These are phyloP conservation scores for Agrochola lychnidis DNA, from an alignment of 2,888 invertebrate species.

Conservation along the genomic window DNA sequence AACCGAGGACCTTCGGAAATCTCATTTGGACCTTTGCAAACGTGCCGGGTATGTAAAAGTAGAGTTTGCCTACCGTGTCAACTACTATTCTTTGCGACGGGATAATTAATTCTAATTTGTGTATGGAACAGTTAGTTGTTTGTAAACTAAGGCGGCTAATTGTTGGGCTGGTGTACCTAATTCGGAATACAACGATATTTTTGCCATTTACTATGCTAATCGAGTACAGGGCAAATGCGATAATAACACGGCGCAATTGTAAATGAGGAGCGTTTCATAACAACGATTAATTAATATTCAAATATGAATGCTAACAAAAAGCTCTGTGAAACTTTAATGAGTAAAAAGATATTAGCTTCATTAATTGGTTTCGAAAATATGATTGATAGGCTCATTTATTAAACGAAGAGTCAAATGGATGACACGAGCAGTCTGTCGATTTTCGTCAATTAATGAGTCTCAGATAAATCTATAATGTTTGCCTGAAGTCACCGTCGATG, in stretches of 20 bases:
- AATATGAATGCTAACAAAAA: slow-evolving; percentile 26
- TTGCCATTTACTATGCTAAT: slow-evolving; percentile 59
- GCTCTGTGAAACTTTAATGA: slow-evolving; percentile 28
- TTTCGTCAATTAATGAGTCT: slow-evolving; percentile 25
- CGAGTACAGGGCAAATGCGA: slow-evolving; percentile 41
- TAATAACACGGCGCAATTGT: slow-evolving; percentile 38
- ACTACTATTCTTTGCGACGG: slow-evolving; percentile 55
- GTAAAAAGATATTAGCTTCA: slow-evolving; percentile 18
- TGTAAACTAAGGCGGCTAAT: slow-evolving; percentile 48
- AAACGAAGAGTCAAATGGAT: slow-evolving; percentile 23
- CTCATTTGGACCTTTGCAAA: slow-evolving; percentile 72
- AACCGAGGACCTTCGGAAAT: slow-evolving; percentile 69
- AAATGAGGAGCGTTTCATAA: slow-evolving; percentile 31
- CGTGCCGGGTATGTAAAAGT: slow-evolving; percentile 70
- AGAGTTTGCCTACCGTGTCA: slow-evolving; percentile 50
- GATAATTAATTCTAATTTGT: slow-evolving; percentile 63
- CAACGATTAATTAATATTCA: slow-evolving; percentile 37
- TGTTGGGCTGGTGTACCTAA: slow-evolving; percentile 32
- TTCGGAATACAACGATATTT: slow-evolving; percentile 52
- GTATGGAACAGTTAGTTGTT: slow-evolving; percentile 54
- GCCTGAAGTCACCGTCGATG: background rate
- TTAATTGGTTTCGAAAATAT: slow-evolving; percentile 32
- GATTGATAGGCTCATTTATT: slow-evolving; percentile 30
- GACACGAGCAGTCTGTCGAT: slow-evolving; percentile 14
- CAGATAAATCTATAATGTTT: slow-evolving; percentile 22